A percentile compares a stretch with the other conserved stretches of the same genome.
Conservation (phyloP, 2,113 vertebrate genomes). For the Paramormyrops kingsleyae region DNA sequence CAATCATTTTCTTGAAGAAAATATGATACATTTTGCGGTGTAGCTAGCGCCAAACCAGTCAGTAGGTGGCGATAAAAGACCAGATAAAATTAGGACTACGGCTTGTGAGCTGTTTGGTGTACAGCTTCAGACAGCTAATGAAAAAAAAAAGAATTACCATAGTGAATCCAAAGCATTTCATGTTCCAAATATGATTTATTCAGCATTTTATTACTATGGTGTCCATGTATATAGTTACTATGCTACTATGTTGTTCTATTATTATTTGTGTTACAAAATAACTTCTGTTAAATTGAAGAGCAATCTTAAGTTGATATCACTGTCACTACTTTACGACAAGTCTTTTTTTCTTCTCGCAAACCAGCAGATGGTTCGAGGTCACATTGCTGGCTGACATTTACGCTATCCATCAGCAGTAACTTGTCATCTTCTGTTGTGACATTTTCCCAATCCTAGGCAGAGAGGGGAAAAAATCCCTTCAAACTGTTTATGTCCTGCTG, state of each 20-base stretch:
- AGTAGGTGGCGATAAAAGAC: constrained; percentile 32
- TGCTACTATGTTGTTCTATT: neutral
- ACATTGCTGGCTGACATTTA: constrained; percentile 49
- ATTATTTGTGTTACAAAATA: neutral
- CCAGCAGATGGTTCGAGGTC: constrained; percentile 49
- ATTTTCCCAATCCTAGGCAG: neutral
- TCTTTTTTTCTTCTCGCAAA: constrained; percentile 31
- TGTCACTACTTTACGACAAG: neutral
- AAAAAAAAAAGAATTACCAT: neutral
- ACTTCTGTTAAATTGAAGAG: constrained; percentile 7
- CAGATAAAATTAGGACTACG: neutral
- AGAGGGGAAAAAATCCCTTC: neutral
- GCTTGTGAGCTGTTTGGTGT: neutral
- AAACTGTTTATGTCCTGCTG: neutral
- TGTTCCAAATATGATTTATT: neutral
- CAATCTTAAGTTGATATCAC: constrained; percentile 13
- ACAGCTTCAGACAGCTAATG: neutral
- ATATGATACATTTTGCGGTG: neutral
- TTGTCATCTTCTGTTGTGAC: constrained; percentile 7
- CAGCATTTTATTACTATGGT: neutral
- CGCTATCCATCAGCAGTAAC: constrained; percentile 32
- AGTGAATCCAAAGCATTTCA: neutral
- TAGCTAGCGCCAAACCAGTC: constrained; percentile 4
- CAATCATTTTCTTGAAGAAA: neutral
- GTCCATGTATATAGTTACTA: neutral